Evolutionary conservation across 1,140 invertebrate species (phyloP), one percentile per base, ranked within the genome.

Genomic region (Bombus polaris): DNA sequence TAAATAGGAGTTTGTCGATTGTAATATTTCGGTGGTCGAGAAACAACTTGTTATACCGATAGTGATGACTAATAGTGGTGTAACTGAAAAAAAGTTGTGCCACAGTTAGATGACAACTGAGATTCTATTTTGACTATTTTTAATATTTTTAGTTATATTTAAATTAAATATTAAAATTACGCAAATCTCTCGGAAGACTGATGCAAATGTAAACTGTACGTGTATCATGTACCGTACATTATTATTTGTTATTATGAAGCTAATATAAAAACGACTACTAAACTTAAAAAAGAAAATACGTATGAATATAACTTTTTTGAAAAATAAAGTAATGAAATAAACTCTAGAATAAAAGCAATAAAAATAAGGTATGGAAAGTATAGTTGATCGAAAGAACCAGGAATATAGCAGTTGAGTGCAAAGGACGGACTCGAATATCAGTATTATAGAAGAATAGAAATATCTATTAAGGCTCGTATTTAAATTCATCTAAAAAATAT

Each of bases 1-100:
- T 15, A 97, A 93, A 89, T 96, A 97, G 22, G 95, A 95, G 91
- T 94, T 96, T 32, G 95, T 95, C 13, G 95, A 95, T 28, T 92
- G 93, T 47, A 89, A 84, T 13, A 79, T 76, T 86, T 90, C 81
- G 32, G 57, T 57, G n/a, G 47, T 32, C n/a, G 65, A 70, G 2
- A n/a, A 77, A 1, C 81, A 76, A 12, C 35, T 35, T 71, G 84
- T 81, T 57, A 91, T n/a, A 32, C 72, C 57, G 10, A 89, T 47
- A 28, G 87, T n/a, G 10, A 88, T 13, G 3, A 92, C 37, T 32
- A 89, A 78, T 73, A 85, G 25, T 83, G 86, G 86, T 70, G 88
- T 74, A 57, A 79, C 94, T 94, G 68, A 75, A 93, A 92, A 76
- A 12, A 42, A 59, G 32, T n/a, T 18, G 1, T 53, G 18, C 8